Percentiles rank a stretch among this genome's conserved stretches.
Evolutionary conservation across 2,888 invertebrate genomes (phyloP).

Genomic region (Ferrisia virgata): DNA sequence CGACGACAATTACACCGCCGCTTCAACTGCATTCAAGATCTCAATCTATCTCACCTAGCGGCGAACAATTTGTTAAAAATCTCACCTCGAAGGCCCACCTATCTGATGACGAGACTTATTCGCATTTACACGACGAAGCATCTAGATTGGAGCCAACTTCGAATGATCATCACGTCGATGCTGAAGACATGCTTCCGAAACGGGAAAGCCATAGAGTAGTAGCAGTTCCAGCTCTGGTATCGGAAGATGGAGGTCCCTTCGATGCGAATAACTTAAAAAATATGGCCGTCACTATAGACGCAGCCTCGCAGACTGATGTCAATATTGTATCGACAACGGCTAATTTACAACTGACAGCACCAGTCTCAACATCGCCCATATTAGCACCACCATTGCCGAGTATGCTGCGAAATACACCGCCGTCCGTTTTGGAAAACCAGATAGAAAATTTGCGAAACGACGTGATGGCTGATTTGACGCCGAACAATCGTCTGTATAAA

Average conservation of each 20-base stretch:
- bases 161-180: background rate
- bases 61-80: background rate
- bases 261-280: constrained; percentile 54
- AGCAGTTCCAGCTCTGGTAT: background rate
- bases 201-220: background rate
- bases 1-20: background rate
- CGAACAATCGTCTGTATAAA: constrained; percentile 65
- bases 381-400: constrained; percentile 51
- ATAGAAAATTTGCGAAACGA: constrained; percentile 70
- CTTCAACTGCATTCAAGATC: background rate
- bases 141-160: background rate
- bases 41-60: background rate
- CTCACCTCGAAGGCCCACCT: background rate
- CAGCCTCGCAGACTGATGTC: constrained; percentile 59
- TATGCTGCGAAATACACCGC: constrained; percentile 52
- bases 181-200: background rate
- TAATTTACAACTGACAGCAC: constrained; percentile 31
- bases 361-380: no score
- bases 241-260: background rate
- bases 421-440: constrained; percentile 67
- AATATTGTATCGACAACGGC: background rate
- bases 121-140: background rate
- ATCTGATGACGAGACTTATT: background rate
- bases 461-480: constrained; percentile 62
- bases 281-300: constrained; percentile 63